Evolutionary conservation across 2,888 invertebrate genomes (phyloP).

Genomic region (Drosophila fulvimacula): DNA sequence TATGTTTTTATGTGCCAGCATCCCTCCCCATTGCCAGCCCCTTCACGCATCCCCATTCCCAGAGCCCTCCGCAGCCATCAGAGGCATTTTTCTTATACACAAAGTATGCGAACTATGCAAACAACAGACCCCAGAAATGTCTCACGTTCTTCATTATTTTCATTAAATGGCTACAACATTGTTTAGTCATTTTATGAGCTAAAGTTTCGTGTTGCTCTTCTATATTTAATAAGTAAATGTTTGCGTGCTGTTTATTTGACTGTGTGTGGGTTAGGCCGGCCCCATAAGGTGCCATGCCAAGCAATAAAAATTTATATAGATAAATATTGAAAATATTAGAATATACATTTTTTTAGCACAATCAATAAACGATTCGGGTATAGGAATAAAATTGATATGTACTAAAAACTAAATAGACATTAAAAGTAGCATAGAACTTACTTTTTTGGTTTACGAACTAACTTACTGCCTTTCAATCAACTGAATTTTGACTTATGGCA

Average conservation of each 20-base stretch:
- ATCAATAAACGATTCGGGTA: not conserved
- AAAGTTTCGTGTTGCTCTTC: constrained; percentile 37
- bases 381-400: no score
- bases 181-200: constrained; percentile 60
- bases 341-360: not conserved
- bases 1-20: constrained; percentile 62
- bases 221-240: constrained; percentile 38
- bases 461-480: not conserved
- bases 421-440: not conserved
- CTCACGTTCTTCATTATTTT: constrained; percentile 72
- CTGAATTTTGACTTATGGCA: not conserved
- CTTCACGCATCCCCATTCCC: not conserved
- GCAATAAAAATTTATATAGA: not conserved
- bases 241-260: constrained; percentile 20
- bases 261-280: not conserved
- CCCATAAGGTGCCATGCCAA: not conserved
- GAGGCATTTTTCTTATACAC: constrained; percentile 33
- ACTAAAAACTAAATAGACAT: not conserved
- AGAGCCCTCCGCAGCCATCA: constrained; percentile 3
- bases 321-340: constrained; percentile 6
- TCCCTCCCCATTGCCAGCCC: constrained; percentile 10
- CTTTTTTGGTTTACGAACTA: no score
- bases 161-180: constrained; percentile 63
- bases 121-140: constrained; percentile 46
- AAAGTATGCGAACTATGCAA: constrained; percentile 37